A percentile compares a stretch with the other conserved stretches of the same genome.
Evolutionary conservation across 2,797 vertebrate genomes (phyloP).

Genomic region (Agapornis canus): DNA sequence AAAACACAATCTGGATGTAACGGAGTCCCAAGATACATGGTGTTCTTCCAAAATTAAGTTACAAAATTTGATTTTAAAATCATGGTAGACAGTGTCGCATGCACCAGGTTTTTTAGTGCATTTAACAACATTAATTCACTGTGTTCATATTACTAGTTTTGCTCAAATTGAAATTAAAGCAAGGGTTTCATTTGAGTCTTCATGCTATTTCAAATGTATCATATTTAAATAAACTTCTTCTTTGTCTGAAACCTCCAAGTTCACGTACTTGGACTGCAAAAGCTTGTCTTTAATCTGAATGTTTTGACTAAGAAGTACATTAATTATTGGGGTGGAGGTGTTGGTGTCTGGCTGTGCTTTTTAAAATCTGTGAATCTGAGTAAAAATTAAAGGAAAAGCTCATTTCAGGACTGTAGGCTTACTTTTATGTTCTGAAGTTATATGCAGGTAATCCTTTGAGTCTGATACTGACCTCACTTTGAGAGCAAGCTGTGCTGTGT

Average conservation of each 20-base stretch:
- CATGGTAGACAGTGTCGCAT: accelerated
- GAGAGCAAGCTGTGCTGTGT: accelerated
- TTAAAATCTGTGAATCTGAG: background rate
- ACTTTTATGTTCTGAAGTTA: background rate
- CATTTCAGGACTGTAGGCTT: background rate
- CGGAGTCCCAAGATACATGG: background rate
- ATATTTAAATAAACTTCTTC: background rate
- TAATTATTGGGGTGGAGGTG: background rate
- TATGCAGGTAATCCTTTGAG: background rate
- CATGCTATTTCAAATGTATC: background rate
- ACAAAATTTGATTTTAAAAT: background rate
- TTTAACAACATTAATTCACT: background rate
- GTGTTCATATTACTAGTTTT: background rate
- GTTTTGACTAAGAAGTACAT: background rate
- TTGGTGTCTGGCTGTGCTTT: background rate
- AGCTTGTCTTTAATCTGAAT: background rate
- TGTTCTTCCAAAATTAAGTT: background rate
- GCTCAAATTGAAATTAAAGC: background rate
- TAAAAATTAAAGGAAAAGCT: background rate
- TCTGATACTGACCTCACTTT: background rate
- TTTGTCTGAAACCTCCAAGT: background rate
- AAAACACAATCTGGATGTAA: background rate
- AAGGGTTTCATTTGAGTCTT: background rate
- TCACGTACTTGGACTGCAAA: background rate
- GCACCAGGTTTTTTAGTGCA: background rate